Percentiles rank a stretch among this genome's conserved stretches.
Conservation (phyloP, 2,888 invertebrate genomes). For the Stegophylla sp. region DNA sequence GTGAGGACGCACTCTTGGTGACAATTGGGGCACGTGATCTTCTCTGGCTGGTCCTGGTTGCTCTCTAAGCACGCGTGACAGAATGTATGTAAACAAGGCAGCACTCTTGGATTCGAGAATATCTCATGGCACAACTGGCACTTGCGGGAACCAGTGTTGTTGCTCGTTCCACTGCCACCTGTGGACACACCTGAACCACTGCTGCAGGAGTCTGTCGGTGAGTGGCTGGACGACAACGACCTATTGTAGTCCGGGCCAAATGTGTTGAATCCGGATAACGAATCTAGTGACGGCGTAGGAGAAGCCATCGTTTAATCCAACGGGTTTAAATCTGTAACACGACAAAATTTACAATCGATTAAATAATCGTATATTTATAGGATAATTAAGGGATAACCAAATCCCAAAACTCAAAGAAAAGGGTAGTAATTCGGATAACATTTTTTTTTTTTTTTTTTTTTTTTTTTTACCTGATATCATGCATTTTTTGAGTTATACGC, state of each 20-base stretch:
- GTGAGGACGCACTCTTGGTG: slow-evolving; percentile 67
- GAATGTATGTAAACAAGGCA: slow-evolving; percentile 84
- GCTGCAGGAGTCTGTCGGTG: slow-evolving; percentile 69
- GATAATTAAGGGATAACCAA: too few species aligned
- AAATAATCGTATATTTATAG: too few species aligned
- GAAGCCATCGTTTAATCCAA: slow-evolving; percentile 75
- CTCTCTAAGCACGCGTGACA: slow-evolving; percentile 81
- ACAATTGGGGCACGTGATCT: slow-evolving; percentile 78
- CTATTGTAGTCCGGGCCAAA: slow-evolving; percentile 86
- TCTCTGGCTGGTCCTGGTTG: slow-evolving; percentile 73
- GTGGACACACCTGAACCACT: slow-evolving; percentile 62
- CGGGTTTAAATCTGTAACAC: slow-evolving; percentile 47
- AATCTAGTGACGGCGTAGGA: slow-evolving; percentile 90
- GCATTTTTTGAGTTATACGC: too few species aligned
- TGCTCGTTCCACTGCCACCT: slow-evolving; percentile 56
- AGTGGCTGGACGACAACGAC: slow-evolving; percentile 69
- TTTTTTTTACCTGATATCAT: too few species aligned
- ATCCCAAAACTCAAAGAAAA: too few species aligned
- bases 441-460: too few species aligned
- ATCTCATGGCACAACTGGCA: slow-evolving; percentile 75
- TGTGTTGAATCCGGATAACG: slow-evolving; percentile 88
- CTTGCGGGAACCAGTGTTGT: slow-evolving; percentile 57
- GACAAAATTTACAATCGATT: not conserved
- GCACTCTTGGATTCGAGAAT: slow-evolving; percentile 76
- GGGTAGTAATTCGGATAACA: too few species aligned